Evolutionary conservation across 2,888 invertebrate species (phyloP), one percentile per base, ranked within the genome.

Genomic region (Lithosia quadra): DNA sequence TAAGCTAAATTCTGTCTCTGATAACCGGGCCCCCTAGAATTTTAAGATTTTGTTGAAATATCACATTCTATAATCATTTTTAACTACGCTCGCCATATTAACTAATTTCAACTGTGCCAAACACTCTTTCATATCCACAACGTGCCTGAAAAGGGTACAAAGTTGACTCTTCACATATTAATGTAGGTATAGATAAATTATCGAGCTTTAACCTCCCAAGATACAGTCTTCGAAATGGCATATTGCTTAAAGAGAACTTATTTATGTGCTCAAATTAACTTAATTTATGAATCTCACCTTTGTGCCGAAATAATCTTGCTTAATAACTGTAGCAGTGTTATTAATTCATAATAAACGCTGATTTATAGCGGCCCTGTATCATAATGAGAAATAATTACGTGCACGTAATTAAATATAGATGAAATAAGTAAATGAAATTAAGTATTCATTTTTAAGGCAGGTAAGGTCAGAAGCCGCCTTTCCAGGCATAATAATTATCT

Each of bases 351-450:
- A 71, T 81, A 81, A 79, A 67, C 49, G 24, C 59, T 58, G 60
- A 79, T 81, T 76, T 79, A 81, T 79, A 24, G 69, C 43, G 24
- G 61, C 70, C 55, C 63, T 70, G 59, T 55, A 57, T 68, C 63
- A 73, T 81, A 73, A 76, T 79, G 66, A 79, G 39, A 62, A 65
- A 73, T 70, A 71, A 75, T 72, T 67, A 63, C 49, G 49, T n/a
- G 49, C n/a, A 49, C 49, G 59, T 69, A 65, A 68, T 72, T 28
- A 72, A 78, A 67, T 72, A 67, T 68, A 67, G 59, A 70, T 62
- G 62, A 58, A 59, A 34, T 34, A 11, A 34, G n/a, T 34, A 59
- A 59, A 36, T 36, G 5, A 59, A 59, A 22, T 59, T 15, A 22
- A 3, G 3, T 59, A 18, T 21, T 34, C 2, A 21, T 34, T 33